Evolutionary conservation across 1,140 invertebrate species (phyloP).

Genomic region (Acromyrmex heyeri): DNA sequence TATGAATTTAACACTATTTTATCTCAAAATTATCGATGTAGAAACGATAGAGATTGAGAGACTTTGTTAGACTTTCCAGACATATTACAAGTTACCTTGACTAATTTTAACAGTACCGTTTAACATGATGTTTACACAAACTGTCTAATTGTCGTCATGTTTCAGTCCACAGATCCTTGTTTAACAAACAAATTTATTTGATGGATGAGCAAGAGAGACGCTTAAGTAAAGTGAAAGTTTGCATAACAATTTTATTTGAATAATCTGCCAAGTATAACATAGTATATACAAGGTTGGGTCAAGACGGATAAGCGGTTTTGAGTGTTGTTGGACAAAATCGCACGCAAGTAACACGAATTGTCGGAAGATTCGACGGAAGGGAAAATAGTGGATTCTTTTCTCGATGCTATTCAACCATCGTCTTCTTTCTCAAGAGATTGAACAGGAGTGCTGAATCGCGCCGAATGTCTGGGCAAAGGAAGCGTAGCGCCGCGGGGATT

Average conservation of each 20-base stretch:
- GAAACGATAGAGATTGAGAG: neutral
- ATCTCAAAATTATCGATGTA: neutral
- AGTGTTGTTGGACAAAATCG: slow-evolving; percentile 35
- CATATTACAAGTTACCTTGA: neutral
- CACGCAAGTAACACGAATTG: slow-evolving; percentile 49
- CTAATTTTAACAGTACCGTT: slow-evolving; percentile 6
- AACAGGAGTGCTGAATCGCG: slow-evolving; percentile 66
- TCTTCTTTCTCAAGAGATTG: slow-evolving; percentile 58
- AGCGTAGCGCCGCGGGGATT: slow-evolving; percentile 44
- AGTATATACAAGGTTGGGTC: neutral
- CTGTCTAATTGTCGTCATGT: neutral
- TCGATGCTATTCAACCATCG: neutral
- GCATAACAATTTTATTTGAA: slow-evolving; percentile 37
- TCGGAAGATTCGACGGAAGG: slow-evolving; percentile 47
- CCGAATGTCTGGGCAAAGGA: slow-evolving; percentile 51
- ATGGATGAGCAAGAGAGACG: neutral
- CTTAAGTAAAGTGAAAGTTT: slow-evolving; percentile 41
- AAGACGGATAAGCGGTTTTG: slow-evolving; percentile 32
- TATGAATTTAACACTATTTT: neutral
- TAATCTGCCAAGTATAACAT: slow-evolving; percentile 15
- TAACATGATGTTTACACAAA: neutral
- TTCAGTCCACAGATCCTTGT: slow-evolving; percentile 10
- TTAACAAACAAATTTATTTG: slow-evolving; percentile 15
- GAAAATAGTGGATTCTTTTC: slow-evolving; percentile 51
- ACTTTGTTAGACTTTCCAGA: neutral